These are phyloP conservation scores for Lethocerus indicus DNA, from an alignment of 1,140 invertebrate genomes.

Conservation along the genomic window DNA sequence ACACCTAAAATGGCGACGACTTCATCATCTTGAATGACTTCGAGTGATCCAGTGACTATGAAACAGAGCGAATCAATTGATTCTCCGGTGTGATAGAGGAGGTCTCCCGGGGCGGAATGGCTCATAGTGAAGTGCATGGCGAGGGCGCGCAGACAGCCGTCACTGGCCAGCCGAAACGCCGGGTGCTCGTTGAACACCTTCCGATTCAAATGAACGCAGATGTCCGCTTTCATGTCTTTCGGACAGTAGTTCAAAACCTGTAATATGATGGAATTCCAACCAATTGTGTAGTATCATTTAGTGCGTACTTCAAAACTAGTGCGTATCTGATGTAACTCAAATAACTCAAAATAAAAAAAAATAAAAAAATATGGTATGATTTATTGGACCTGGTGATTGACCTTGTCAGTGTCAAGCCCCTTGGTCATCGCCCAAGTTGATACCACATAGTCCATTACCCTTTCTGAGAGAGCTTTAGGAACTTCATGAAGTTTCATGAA, in stretches of 20 bases:
- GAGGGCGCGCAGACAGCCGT: constrained; percentile 91
- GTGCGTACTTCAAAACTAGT: too few species aligned
- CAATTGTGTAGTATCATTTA: too few species aligned
- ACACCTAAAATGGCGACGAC: constrained; percentile 95
- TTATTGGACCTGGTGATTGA: constrained; percentile 23
- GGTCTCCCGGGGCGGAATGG: constrained; percentile 86
- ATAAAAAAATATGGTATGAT: neutral
- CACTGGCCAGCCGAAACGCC: constrained; percentile 91
- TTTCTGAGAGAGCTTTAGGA: constrained; percentile 92
- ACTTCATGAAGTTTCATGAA: constrained; percentile 99
- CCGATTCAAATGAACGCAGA: constrained; percentile 97
- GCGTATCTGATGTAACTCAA: neutral
- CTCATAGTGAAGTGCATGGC: constrained; percentile 94
- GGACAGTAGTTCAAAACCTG: constrained; percentile 99
- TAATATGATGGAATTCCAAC: constrained; percentile 2
- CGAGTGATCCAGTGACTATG: constrained; percentile 95
- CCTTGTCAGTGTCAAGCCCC: constrained; percentile 95
- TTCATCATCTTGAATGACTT: constrained; percentile 99
- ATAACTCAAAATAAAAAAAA: neutral
- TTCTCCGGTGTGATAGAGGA: constrained; percentile 94
- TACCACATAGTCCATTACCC: constrained; percentile 99
- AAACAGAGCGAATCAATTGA: constrained; percentile 98
- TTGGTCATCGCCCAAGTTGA: constrained; percentile 99
- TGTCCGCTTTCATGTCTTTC: constrained; percentile 99
- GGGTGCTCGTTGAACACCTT: constrained; percentile 99